phyloP scores from a whole-genome alignment of 1,140 invertebrate genomes.

The Drosophila guanche region DNA sequence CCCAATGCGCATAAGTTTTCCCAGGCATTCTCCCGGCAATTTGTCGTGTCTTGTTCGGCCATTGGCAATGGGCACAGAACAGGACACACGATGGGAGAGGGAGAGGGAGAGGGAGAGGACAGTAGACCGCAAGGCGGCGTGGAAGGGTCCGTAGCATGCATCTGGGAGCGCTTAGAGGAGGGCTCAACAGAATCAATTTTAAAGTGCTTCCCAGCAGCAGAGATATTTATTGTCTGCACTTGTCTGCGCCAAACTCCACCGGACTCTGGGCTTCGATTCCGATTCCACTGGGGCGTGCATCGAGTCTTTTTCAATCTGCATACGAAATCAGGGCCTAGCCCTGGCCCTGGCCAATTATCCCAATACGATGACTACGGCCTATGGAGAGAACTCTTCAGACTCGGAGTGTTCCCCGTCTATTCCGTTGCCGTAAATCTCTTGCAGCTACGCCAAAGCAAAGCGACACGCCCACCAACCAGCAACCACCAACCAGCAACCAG shows the following conservation, averaged over 20 bases:
- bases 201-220: slow-evolving; percentile 37
- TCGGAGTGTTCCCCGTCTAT: too few relatives aligned
- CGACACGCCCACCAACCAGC: too few relatives aligned
- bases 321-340: slow-evolving; percentile 45
- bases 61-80: slow-evolving; percentile 11
- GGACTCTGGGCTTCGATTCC: neutral
- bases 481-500: too few relatives aligned
- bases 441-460: too few relatives aligned
- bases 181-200: slow-evolving; percentile 70
- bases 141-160: slow-evolving; percentile 37
- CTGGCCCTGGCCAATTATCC: slow-evolving; percentile 43
- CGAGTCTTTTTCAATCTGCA: slow-evolving; percentile 64
- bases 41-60: slow-evolving; percentile 71
- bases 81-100: slow-evolving; percentile 8
- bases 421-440: too few relatives aligned
- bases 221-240: slow-evolving; percentile 61
- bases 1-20: slow-evolving; percentile 76
- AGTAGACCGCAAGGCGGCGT: too few relatives aligned
- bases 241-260: neutral
- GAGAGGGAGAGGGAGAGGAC: too few relatives aligned
- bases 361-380: neutral
- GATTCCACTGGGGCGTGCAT: slow-evolving; percentile 13
- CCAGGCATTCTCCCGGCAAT: slow-evolving; percentile 58
- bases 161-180: slow-evolving; percentile 58
- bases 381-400: too few relatives aligned